Percentiles rank a stretch among this genome's conserved stretches.
These are phyloP conservation scores for Trissolcus basalis DNA, from an alignment of 1,140 invertebrate genomes.

Conservation along the genomic window DNA sequence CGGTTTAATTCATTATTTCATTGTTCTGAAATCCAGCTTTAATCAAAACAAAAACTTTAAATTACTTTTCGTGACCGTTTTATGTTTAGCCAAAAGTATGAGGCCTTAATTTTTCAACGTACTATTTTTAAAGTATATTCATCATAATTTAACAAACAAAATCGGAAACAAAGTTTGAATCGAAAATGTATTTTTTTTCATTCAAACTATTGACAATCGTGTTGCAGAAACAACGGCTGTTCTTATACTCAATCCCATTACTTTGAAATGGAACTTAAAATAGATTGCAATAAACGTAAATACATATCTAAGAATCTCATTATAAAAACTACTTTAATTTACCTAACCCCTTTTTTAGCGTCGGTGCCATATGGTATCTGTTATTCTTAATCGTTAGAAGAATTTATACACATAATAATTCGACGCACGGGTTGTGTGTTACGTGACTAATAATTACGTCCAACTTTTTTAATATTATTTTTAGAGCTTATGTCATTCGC, in stretches of 20 bases:
- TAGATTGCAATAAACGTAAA: conserved; percentile 43
- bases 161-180: too few relatives aligned
- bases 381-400: conserved; percentile 50
- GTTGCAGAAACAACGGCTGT: conserved; percentile 25
- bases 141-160: too few relatives aligned
- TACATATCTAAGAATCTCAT: conserved; percentile 56
- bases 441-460: conserved; percentile 35
- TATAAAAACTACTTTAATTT: conserved; percentile 42
- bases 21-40: conserved; percentile 45
- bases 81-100: not conserved
- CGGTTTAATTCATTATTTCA: conserved; percentile 66
- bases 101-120: too few relatives aligned
- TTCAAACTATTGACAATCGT: not conserved
- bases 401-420: conserved; percentile 45
- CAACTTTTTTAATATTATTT: conserved; percentile 1
- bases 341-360: conserved; percentile 33
- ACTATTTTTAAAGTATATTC: too few relatives aligned
- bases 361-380: conserved; percentile 43
- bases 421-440: conserved; percentile 26
- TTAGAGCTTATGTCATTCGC: conserved; percentile 1
- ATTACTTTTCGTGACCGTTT: conserved; percentile 37
- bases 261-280: conserved; percentile 31
- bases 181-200: too few relatives aligned
- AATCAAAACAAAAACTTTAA: conserved; percentile 28
- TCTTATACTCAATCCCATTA: conserved; percentile 34